Evolutionary conservation across 2,113 vertebrate species (phyloP), one percentile per base, ranked within the genome.

Genomic region (Chaetodon trifascialis): DNA sequence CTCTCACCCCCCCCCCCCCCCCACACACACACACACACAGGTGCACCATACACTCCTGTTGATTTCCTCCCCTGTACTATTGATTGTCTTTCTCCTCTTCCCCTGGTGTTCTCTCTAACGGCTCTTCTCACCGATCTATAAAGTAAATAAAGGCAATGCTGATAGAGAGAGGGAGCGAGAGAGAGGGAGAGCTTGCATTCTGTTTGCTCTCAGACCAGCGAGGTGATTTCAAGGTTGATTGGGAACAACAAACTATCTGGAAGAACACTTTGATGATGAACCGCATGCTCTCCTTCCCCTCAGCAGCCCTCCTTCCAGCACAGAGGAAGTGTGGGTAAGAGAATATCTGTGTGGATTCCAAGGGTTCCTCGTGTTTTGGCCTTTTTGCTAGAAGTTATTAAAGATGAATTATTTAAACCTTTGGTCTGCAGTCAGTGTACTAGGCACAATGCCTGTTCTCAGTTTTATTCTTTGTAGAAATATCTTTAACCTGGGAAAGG

Each of bases 191-290:
- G 74, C 55, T 79, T 62, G 82, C 75, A 76, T 86, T 77, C 65
- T 87, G 89, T 78, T 88, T 83, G 79, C 83, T 76, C 86, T 84
- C 73, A 71, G 91, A 87, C 51, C 76, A 72, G 85, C 14, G 91
- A 88, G 93, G 91, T 93, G 93, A 93, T 94, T 94, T 95, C 93
- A 95, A 95, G 94, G 94, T 94, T 94, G 94, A 95, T 91, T 92
- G 91, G 80, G 73, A 93, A 94, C 88, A 90, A 91, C 92, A 92
- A 91, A 93, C 88, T 91, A 89, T 85, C 74, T 79, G 77, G 78
- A 85, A 68, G 85, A 83, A 88, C 83, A 86, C 80, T 90, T 89
- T 85, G 63, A 85, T 80, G 84, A 84, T 36, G 64, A 90, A 79
- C 86, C 73, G 34, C 73, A 70, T 59, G 71, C 73, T 64, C 52